Conservation (phyloP, 2,888 invertebrate species). For the Sarcophaga rosellei region DNA sequence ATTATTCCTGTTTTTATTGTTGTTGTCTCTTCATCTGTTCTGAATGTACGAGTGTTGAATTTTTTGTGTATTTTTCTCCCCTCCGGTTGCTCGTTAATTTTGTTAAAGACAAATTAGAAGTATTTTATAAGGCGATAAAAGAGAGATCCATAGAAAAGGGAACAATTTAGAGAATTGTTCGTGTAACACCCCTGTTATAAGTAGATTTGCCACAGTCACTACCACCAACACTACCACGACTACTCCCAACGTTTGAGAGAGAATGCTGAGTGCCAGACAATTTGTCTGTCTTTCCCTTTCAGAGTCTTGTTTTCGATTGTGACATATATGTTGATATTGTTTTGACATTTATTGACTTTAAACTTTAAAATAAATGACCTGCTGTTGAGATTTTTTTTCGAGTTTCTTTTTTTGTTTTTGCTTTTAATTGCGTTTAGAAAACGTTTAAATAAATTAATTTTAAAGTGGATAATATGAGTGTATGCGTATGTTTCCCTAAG, state of each 20-base stretch:
- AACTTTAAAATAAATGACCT: slow-evolving; percentile 57
- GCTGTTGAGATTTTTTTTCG: slow-evolving; percentile 56
- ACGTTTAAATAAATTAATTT: slow-evolving; percentile 36
- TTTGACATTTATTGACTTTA: slow-evolving; percentile 68
- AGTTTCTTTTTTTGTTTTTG: not conserved
- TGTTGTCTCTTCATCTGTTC: slow-evolving; percentile 36
- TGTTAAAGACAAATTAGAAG: slow-evolving; percentile 62
- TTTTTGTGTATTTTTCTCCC: not conserved
- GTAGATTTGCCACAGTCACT: no score
- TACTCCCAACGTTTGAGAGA: not conserved
- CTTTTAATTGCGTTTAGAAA: not conserved
- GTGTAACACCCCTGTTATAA: slow-evolving; percentile 39
- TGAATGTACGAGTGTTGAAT: not conserved
- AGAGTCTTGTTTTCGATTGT: slow-evolving; percentile 43
- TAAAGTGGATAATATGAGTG: slow-evolving; percentile 18
- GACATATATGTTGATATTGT: slow-evolving; percentile 67
- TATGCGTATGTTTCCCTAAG: no score
- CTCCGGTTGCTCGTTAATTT: slow-evolving; percentile 13
- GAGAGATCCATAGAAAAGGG: not conserved
- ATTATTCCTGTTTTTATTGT: slow-evolving; percentile 40
- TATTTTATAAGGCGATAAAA: slow-evolving; percentile 53
- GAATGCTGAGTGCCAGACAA: not conserved
- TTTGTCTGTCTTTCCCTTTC: not conserved
- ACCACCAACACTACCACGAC: no score
- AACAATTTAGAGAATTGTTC: slow-evolving; percentile 47